phyloP scores from a whole-genome alignment of 2,888 invertebrate species.

The Ormyrus nitidulus region DNA sequence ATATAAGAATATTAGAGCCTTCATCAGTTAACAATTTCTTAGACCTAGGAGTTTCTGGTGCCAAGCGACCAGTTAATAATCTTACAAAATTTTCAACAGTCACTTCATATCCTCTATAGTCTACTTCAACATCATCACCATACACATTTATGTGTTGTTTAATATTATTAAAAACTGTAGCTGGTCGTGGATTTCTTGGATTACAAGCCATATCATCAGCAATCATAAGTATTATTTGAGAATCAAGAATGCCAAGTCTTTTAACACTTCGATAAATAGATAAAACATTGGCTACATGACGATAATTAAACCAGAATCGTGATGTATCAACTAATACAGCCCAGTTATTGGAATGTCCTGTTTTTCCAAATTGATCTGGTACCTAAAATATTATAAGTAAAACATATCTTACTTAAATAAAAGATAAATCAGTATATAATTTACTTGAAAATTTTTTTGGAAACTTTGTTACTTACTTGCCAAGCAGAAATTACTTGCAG shows the following conservation, averaged over 20 bases:
- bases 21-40: conserved; percentile 97
- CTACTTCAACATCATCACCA: conserved; percentile 99
- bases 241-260: conserved; percentile 98
- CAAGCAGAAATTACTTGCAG: conserved; percentile 47
- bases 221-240: conserved; percentile 99
- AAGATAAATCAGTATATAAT: neutral
- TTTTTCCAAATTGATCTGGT: conserved; percentile 79
- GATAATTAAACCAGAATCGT: conserved; percentile 99
- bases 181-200: conserved; percentile 97
- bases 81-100: conserved; percentile 99
- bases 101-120: conserved; percentile 95
- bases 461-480: conserved; percentile 35
- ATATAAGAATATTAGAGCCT: conserved; percentile 96
- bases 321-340: conserved; percentile 99
- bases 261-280: conserved; percentile 99
- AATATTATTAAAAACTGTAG: conserved; percentile 98
- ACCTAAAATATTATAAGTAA: conserved; percentile 64
- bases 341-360: conserved; percentile 98
- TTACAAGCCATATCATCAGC: conserved; percentile 99
- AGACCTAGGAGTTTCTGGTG: conserved; percentile 94
- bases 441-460: neutral
- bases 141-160: conserved; percentile 99
- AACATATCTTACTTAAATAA: neutral
- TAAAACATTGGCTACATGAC: conserved; percentile 98
- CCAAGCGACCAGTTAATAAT: conserved; percentile 93